Evolutionary conservation across 2,113 vertebrate genomes (phyloP), one percentile per base, ranked within the genome.

Genomic region (Dromiciops gliroides): DNA sequence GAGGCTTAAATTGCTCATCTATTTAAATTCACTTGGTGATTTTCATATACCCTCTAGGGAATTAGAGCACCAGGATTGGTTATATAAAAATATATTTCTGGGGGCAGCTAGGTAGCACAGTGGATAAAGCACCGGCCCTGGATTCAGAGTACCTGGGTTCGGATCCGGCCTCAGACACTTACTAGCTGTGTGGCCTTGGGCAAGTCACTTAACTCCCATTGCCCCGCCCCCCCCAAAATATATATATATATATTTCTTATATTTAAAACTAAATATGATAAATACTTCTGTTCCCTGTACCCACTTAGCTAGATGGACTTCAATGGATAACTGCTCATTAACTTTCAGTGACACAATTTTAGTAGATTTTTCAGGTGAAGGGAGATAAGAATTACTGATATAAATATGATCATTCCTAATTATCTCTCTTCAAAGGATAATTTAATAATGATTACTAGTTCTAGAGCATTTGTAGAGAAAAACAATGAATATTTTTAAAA

Each of bases 371-470:
- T 91, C n/a, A 95, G 37, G 50, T 92, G 31, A 2, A 91, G 31
- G 48, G 94, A 56, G 88, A 91, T 97, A 44, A 94, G 90, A 5
- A 5, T 92, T 19, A 44, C n/a, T 44, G 37, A 7, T 5, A 22
- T 83, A 44, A 83, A 83, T 44, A 44, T 44, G 6, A 44, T 44
- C 16, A 83, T 83, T 83, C 6, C n/a, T 83, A 83, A 83, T 26
- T 95, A 96, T 91, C 90, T 96, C 51, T 90, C 44, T 97, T 97
- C 31, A 93, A 92, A 89, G 95, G 89, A 1, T 37, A 92, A 88
- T 94, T 96, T 96, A 96, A 44, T 83, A 83, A 96, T 67, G 44
- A 60, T 90, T 91, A 4, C 0, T 92, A 93, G 89, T 93, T 91
- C 8, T 88, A 95, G 37, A 97, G 92, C 23, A 95, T 95, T 95